Percentiles rank a stretch among this genome's conserved stretches.
phyloP scores from a whole-genome alignment of 2,888 invertebrate genomes.

The Eristalis tenax region DNA sequence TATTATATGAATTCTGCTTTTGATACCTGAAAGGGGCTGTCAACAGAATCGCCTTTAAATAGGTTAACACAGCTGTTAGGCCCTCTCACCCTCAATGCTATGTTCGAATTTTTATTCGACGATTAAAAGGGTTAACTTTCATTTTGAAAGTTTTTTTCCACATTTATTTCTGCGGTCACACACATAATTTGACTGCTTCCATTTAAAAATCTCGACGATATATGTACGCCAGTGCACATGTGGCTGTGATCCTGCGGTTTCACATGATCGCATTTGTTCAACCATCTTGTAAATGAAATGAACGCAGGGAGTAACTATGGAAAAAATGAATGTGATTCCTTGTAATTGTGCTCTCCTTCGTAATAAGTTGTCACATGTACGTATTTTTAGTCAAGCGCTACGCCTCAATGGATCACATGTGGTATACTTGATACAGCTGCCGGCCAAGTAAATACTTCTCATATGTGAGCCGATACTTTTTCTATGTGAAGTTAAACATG shows the following conservation, averaged over 20 bases:
- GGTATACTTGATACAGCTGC: constrained; percentile 3
- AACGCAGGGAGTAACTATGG: constrained; percentile 29
- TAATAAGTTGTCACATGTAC: constrained; percentile 61
- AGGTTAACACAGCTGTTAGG: constrained; percentile 42
- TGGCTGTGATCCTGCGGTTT: constrained; percentile 50
- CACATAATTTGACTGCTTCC: constrained; percentile 50
- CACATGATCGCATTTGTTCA: constrained; percentile 59
- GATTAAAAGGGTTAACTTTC: constrained; percentile 34
- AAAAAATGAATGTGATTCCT: neutral
- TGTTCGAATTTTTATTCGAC: constrained; percentile 13
- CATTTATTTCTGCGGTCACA: constrained; percentile 34
- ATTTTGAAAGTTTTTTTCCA: neutral
- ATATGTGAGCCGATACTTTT: neutral
- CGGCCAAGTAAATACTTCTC: neutral
- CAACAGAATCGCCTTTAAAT: constrained; percentile 26
- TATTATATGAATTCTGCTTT: constrained; percentile 58
- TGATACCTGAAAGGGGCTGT: constrained; percentile 51
- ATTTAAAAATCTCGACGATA: constrained; percentile 29
- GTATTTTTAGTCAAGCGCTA: constrained; percentile 32
- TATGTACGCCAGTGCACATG: constrained; percentile 46
- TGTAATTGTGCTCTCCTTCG: constrained; percentile 50
- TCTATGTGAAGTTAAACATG: neutral
- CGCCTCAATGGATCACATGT: constrained; percentile 56
- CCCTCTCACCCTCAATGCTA: neutral
- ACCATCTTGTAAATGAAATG: constrained; percentile 56